Evolutionary conservation across 2,797 vertebrate species (phyloP), one percentile per base, ranked within the genome.

Genomic region (Propithecus deckenii): DNA sequence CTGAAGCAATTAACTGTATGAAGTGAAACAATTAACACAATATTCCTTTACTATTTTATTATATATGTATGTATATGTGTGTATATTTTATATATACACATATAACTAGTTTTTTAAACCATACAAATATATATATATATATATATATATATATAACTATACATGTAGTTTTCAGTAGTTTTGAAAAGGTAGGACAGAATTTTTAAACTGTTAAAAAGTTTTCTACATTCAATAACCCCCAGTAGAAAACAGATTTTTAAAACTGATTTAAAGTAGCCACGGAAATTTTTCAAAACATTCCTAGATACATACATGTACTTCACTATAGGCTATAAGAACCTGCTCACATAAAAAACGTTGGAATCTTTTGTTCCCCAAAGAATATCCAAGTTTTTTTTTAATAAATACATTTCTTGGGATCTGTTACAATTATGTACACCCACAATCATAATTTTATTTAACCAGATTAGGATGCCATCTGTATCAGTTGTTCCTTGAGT

Each of bases 271-370:
- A 88, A 76, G 25, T 57, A 65, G 9, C 7, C 23, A 81, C 52
- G n/a, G 50, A 88, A 88, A 75, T 7, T 4, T 75, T 89, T 85
- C 14, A 80, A 72, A 93, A 81, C 76, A 91, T 91, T 91, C 41
- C 91, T 91, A 55, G 23, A 55, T 75, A 6, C 4, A 10, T 46
- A 76, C 2, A 12, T 1, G 1, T 50, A 13, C 79, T 85, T 84
- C 13, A 55, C 15, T 69, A 78, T 74, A 79, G 41, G 7, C 5
- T 71, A 52, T 2, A 57, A 85, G n/a, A 95, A 91, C 13, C 11
- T 57, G 20, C 38, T 94, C 12, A 67, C 10, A 91, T 57, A 55
- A 84, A 72, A 93, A 85, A 52, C 25, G 17, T 76, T 91, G n/a
- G 35, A 76, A 41, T 75, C 6, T 93, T 80, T 59, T 91, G 46